Conservation (phyloP, 2,888 invertebrate species). For the Elgonia sp. region DNA sequence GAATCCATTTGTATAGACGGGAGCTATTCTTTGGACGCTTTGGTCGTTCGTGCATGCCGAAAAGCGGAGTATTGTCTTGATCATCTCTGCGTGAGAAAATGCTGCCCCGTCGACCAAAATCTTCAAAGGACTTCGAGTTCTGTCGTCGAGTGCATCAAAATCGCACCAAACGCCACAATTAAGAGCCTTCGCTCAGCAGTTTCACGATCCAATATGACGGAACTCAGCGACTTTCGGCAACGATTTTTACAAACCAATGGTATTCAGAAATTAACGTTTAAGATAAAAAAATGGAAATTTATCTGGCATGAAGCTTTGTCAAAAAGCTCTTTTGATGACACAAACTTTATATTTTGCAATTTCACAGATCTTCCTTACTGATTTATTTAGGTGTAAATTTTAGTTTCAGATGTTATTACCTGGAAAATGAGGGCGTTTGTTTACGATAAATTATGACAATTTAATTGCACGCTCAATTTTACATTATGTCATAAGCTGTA, state of each 20-base stretch:
- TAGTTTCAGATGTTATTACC: too few relatives aligned
- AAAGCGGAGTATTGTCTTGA: constrained; percentile 67
- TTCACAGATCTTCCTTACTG: too few relatives aligned
- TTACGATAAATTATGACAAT: neutral
- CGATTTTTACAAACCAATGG: constrained; percentile 39
- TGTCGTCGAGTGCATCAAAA: constrained; percentile 57
- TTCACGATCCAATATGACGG: constrained; percentile 53
- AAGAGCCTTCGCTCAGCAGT: constrained; percentile 63
- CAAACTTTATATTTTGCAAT: too few relatives aligned
- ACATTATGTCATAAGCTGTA: neutral
- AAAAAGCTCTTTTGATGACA: neutral
- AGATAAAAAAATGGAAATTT: neutral
- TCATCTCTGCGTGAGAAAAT: constrained; percentile 85
- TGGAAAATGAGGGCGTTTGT: too few relatives aligned
- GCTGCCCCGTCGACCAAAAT: constrained; percentile 84
- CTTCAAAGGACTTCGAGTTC: constrained; percentile 58
- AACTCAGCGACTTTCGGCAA: constrained; percentile 52
- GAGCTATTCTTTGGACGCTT: constrained; percentile 64
- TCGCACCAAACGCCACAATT: constrained; percentile 61
- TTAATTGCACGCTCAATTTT: neutral
- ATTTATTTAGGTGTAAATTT: too few relatives aligned
- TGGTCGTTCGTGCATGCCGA: constrained; percentile 72
- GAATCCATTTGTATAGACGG: constrained; percentile 70
- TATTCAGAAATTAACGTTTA: constrained; percentile 29
- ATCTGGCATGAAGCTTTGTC: neutral